phyloP scores from a whole-genome alignment of 2,888 invertebrate species.

The Digitonthophagus gazella region DNA sequence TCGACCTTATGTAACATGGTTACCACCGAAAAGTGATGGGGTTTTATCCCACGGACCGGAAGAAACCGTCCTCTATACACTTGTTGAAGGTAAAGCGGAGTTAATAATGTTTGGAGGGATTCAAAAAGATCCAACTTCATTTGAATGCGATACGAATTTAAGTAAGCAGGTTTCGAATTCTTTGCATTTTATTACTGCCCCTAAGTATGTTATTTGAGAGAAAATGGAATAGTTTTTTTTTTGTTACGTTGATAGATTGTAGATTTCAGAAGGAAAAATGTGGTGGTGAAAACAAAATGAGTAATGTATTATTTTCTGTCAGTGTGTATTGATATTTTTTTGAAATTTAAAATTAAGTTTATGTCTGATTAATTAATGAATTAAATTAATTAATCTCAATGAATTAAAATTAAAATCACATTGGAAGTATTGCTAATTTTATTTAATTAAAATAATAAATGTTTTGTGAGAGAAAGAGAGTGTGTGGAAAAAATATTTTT shows the following conservation, averaged over 20 bases:
- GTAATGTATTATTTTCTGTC: no score
- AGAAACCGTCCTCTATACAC: conserved; percentile 85
- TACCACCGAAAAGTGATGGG: conserved; percentile 61
- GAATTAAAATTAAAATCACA: conserved; percentile 2
- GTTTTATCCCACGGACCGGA: conserved; percentile 69
- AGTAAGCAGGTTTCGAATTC: conserved; percentile 75
- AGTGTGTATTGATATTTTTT: no score
- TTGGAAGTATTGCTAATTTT: background rate
- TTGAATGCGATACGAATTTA: conserved; percentile 48
- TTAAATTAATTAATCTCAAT: conserved; percentile 10
- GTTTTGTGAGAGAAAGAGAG: background rate
- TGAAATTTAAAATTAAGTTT: no score
- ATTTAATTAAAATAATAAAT: background rate
- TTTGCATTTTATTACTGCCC: conserved; percentile 72
- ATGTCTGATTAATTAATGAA: no score
- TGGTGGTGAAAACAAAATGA: no score
- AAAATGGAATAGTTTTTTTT: no score
- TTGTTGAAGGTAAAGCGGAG: conserved; percentile 88
- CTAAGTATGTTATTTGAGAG: conserved; percentile 64
- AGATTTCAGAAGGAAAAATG: no score
- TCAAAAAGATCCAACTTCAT: conserved; percentile 69
- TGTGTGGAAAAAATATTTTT: background rate
- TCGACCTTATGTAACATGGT: conserved; percentile 67
- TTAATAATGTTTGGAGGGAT: conserved; percentile 96
- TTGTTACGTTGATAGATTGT: no score